These are phyloP conservation scores for Balearica regulorum DNA, from an alignment of 2,797 vertebrate species.

Conservation along the genomic window DNA sequence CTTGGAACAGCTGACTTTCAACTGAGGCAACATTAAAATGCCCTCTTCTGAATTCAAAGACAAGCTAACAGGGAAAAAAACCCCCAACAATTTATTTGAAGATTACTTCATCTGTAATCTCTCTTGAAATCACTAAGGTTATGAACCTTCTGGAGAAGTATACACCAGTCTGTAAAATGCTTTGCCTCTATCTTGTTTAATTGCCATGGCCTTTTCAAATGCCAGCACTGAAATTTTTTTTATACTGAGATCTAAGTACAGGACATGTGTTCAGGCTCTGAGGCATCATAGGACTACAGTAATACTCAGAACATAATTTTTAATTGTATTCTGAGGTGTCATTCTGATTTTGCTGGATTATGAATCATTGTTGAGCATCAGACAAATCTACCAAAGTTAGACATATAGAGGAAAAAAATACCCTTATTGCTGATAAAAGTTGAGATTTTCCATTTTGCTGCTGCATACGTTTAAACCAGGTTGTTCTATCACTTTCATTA, in stretches of 20 bases:
- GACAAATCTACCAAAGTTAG: neutral
- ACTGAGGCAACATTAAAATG: neutral
- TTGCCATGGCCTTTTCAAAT: constrained; percentile 5
- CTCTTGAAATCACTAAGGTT: neutral
- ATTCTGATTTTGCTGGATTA: neutral
- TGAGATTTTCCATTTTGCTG: neutral
- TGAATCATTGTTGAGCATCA: neutral
- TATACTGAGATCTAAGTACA: neutral
- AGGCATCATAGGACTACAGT: neutral
- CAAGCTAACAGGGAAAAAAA: neutral
- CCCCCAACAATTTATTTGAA: neutral
- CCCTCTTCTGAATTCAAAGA: neutral
- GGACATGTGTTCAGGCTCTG: neutral
- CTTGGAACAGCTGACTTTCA: neutral
- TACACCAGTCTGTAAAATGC: neutral
- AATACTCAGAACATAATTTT: neutral
- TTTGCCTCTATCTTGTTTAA: neutral
- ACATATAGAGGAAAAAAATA: neutral
- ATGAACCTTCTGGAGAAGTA: neutral
- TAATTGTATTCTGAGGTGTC: neutral
- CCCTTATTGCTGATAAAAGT: neutral
- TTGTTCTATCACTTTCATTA: neutral
- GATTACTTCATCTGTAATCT: neutral
- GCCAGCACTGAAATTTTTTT: neutral
- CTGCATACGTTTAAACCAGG: neutral